Base-by-base conservation (phyloP, 2,888 invertebrate species). In the Philopedon plagiatum region DNA sequence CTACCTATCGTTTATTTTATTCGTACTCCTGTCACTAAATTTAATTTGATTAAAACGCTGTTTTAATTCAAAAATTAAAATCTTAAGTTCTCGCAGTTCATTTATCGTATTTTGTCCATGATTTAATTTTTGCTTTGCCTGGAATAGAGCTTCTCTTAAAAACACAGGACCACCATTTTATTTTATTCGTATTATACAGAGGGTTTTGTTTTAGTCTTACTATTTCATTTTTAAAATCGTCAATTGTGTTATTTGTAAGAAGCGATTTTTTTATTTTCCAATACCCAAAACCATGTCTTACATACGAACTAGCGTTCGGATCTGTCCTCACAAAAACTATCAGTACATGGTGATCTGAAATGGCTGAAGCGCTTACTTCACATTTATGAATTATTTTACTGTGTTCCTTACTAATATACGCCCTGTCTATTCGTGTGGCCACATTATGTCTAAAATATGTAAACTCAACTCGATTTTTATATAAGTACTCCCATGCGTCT, bases 371-470 rank as follows among this genome's bases (percentile, higher is more conserved):
- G n/a, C n/a, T n/a, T n/a, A n/a, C n/a, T n/a, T n/a, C n/a, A n/a
- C n/a, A n/a, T n/a, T n/a, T n/a, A n/a, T n/a, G n/a, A n/a, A n/a
- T n/a, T n/a, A n/a, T n/a, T n/a, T n/a, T n/a, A n/a, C n/a, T 15
- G 13, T 1, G 19, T 49, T 51, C 51, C 13, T 39, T 32, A 2
- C 15, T 41, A 3, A 56, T 62, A 34, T 62, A 34, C n/a, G 61
- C 54, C 34, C 61, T 62, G 39, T 68, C 61, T 54, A 68, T 68
- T 26, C 68, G 21, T 1, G 62, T 32, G 5, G 68, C 68, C 26
- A 44, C 26, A 19, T 62, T 54, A 1, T 21, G 21, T 51, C 62
- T 68, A 15, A 61, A 21, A 21, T 15, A 61, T 3, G 68, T 62
- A 32, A 15, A 68, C n/a, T 62, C 68, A 4, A 62, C 56, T 2